Evolutionary conservation across 92 coral and sea anemone genomes (phyloP), one percentile per base, ranked within the genome.

Genomic region (Zoanthus sociatus): DNA sequence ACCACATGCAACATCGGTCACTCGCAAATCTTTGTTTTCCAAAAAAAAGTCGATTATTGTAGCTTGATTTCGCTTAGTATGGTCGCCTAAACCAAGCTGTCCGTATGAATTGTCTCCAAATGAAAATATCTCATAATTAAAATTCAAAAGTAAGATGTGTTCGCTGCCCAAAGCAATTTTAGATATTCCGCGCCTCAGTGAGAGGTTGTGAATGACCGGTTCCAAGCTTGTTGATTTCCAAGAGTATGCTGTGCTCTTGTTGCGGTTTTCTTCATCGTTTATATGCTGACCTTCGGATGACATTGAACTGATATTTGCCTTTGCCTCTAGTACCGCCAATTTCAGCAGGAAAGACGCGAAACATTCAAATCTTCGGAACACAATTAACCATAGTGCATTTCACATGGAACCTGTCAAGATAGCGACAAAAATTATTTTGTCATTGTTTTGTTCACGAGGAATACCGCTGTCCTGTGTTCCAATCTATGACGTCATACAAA

Each of bases 141-240:
- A 92, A 47, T 92, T 96, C 31, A 97, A 94, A n/a, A 97, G 89
- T 17, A 97, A 44, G 9, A 95, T 90, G 75, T 97, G 99, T 47
- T 92, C 94, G 63, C 87, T 93, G 14, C 99, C 99, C 48, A 95
- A 83, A 37, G 99, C 94, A 16, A 97, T 94, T 69, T 94, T 94
- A 1, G 96, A 91, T n/a, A 97, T 89, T 31, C 99, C 99, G 66
- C 91, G 91, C 37, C 91, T 77, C 45, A 97, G 82, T 15, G 88
- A 81, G 51, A 94, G 67, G 54, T 93, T 78, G 33, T 92, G 86
- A 46, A 97, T 94, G 50, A 91, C 92, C 32, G 96, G 96, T 71
- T 87, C 96, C 82, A 93, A 74, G 87, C 92, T 95, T 15, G 97
- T 96, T 42, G 99, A 97, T 82, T 94, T 92, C 99, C 99, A 97